Conservation (phyloP, 2,113 vertebrate genomes). For the Callipepla squamata region DNA sequence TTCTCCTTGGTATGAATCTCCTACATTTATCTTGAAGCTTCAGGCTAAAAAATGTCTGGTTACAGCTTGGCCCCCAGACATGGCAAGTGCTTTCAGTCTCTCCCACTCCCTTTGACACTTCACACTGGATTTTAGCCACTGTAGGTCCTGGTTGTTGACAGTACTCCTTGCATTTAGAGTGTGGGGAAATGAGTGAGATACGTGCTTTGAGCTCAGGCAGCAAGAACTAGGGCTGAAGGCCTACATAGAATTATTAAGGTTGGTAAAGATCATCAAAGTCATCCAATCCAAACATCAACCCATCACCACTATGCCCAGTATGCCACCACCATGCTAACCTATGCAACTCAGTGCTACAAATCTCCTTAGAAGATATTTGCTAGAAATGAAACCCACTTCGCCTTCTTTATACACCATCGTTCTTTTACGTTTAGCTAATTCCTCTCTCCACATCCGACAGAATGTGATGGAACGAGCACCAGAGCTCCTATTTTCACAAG, state of each 20-base stretch:
- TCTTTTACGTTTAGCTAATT: neutral
- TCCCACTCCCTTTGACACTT: neutral
- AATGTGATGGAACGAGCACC: neutral
- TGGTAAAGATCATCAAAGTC: too few species aligned
- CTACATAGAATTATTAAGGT: too few species aligned
- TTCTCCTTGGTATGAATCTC: neutral
- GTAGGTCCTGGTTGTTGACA: neutral
- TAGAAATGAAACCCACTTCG: neutral
- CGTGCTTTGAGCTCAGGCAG: accelerated
- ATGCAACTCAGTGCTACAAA: too few species aligned
- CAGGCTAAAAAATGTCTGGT: neutral
- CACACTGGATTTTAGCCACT: neutral
- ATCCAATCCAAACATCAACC: too few species aligned
- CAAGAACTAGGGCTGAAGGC: neutral
- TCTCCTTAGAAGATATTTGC: accelerated
- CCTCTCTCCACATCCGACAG: neutral
- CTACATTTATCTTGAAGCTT: neutral
- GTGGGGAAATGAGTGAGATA: neutral
- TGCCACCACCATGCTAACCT: too few species aligned
- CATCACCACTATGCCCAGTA: too few species aligned
- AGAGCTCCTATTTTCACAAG: accelerated
- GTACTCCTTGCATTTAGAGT: neutral
- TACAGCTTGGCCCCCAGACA: neutral
- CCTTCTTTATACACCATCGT: too few species aligned
- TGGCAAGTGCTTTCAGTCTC: neutral